Evolutionary conservation across 2,113 vertebrate genomes (phyloP).

Genomic region (Psittacara wagleri): DNA sequence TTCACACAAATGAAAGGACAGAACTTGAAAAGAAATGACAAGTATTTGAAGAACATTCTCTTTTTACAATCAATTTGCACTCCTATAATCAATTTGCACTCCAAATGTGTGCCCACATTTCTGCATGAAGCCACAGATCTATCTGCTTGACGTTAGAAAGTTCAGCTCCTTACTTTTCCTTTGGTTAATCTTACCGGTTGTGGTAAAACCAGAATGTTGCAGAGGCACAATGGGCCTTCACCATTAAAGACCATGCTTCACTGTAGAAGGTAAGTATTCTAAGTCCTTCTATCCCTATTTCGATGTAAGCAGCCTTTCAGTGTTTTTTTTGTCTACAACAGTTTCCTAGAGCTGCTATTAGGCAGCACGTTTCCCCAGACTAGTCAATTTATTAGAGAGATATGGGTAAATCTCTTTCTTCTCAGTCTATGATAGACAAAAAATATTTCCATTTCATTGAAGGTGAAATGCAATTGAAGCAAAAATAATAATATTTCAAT

Average conservation of each 20-base stretch:
- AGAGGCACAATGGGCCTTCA: not conserved
- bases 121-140: not conserved
- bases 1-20: constrained; percentile 2
- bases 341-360: not conserved
- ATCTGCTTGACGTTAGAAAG: not conserved
- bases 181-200: not conserved
- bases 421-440: not conserved
- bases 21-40: constrained; percentile 1
- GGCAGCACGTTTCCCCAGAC: not conserved
- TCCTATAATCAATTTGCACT: not conserved
- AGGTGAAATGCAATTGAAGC: not conserved
- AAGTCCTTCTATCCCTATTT: not conserved
- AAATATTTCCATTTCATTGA: not conserved
- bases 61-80: not conserved
- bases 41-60: not conserved
- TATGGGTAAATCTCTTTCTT: not conserved
- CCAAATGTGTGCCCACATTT: not conserved
- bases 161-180: not conserved
- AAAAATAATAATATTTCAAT: not conserved
- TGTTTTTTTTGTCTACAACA: not conserved
- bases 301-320: not conserved
- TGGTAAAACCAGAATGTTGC: not conserved
- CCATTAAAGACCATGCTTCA: rapidly evolving
- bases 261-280: not conserved
- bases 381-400: not conserved